These are phyloP conservation scores for Microhierax caerulescens DNA, from an alignment of 2,797 vertebrate species.

Conservation along the genomic window DNA sequence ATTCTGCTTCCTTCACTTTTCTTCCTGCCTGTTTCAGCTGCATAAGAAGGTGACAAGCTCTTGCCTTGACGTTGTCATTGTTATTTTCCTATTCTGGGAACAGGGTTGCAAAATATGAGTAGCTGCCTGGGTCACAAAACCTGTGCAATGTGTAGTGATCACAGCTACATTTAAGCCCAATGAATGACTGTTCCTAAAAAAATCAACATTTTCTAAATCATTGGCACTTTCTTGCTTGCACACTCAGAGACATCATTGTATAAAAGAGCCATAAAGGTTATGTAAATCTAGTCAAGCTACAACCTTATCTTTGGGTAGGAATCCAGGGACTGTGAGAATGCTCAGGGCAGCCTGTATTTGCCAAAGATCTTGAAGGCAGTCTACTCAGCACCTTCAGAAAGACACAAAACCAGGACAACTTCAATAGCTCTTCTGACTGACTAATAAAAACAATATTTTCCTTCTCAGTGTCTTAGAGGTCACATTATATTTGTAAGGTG, in stretches of 20 bases:
- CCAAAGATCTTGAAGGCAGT: not conserved
- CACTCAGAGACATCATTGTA: not conserved
- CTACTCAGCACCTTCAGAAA: not conserved
- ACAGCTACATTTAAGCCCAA: not conserved
- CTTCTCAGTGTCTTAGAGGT: not conserved
- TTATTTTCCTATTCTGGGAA: not conserved
- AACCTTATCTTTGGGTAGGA: not conserved
- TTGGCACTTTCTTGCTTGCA: not conserved
- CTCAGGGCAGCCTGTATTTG: not conserved
- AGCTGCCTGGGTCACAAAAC: not conserved
- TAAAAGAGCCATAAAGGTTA: not conserved
- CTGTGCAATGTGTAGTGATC: not conserved
- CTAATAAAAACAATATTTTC: not conserved
- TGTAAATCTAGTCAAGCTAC: not conserved
- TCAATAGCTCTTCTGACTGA: not conserved
- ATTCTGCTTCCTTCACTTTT: not conserved
- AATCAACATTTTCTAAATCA: not conserved
- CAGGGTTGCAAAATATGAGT: not conserved
- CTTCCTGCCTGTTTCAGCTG: not conserved
- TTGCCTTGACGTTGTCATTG: not conserved
- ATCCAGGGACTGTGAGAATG: not conserved
- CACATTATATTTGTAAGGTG: not conserved
- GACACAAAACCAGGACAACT: accelerated
- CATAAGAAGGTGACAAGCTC: not conserved
- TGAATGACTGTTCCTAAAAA: not conserved